A percentile compares a stretch with the other conserved stretches of the same genome.
Evolutionary conservation across 2,888 invertebrate species (phyloP).

Genomic region (Lomographa bimaculata): DNA sequence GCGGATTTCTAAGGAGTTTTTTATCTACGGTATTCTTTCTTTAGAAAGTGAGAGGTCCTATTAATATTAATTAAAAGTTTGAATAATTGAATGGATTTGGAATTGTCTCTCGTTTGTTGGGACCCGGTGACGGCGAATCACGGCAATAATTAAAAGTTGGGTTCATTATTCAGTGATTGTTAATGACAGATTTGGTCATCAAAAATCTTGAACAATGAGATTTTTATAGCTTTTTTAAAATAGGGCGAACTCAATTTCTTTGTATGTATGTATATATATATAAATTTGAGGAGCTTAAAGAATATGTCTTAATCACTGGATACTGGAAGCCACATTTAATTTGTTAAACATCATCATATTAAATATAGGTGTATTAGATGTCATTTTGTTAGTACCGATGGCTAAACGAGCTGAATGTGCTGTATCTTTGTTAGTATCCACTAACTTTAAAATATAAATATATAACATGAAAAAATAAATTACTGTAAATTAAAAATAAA

Average conservation of each 20-base stretch:
- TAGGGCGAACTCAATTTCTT: neutral
- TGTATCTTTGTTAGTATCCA: too few relatives aligned
- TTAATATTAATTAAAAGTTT: constrained; percentile 84
- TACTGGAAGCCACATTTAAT: too few relatives aligned
- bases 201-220: constrained; percentile 27
- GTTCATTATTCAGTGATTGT: constrained; percentile 68
- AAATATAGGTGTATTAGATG: too few relatives aligned
- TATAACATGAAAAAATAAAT: too few relatives aligned
- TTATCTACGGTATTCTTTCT: constrained; percentile 79
- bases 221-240: constrained; percentile 14
- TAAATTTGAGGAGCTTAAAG: too few relatives aligned
- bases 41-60: constrained; percentile 78
- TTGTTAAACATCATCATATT: too few relatives aligned
- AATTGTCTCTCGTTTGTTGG: constrained; percentile 74
- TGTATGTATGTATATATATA: too few relatives aligned
- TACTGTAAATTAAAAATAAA: too few relatives aligned
- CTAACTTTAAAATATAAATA: too few relatives aligned
- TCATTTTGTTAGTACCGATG: too few relatives aligned
- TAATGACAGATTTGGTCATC: constrained; percentile 55
- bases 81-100: constrained; percentile 80
- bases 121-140: constrained; percentile 67
- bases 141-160: constrained; percentile 76
- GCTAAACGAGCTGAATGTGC: too few relatives aligned
- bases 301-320: too few relatives aligned
- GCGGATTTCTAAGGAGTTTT: constrained; percentile 79